Evolutionary conservation across 1,140 invertebrate species (phyloP).

Genomic region (Pemphigus obesinymphae): DNA sequence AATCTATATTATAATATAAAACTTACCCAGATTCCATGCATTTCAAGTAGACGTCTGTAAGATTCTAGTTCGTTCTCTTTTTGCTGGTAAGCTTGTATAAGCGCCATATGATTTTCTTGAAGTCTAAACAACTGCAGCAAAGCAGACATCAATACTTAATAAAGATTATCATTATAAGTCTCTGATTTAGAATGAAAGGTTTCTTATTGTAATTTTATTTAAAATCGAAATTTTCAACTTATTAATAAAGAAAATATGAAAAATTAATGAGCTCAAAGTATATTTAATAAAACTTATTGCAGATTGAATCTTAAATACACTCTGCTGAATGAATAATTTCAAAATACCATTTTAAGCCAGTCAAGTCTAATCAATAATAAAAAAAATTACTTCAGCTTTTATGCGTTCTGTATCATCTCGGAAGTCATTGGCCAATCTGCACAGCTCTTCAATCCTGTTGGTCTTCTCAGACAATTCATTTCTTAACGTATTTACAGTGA

Average conservation of each 20-base stretch:
- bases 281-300: too few relatives aligned
- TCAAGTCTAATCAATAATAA: not conserved
- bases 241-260: too few relatives aligned
- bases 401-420: not conserved
- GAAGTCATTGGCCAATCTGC: slow-evolving; percentile 14
- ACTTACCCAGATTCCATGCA: slow-evolving; percentile 37
- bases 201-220: too few relatives aligned
- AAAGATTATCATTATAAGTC: not conserved
- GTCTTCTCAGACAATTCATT: slow-evolving; percentile 24
- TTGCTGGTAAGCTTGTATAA: slow-evolving; percentile 17
- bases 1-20: too few relatives aligned
- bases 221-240: too few relatives aligned
- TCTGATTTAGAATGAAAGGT: too few relatives aligned
- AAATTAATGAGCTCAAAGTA: too few relatives aligned
- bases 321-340: too few relatives aligned
- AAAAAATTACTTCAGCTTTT: slow-evolving; percentile 19
- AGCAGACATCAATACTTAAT: not conserved
- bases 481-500: not conserved
- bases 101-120: slow-evolving; percentile 9
- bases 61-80: slow-evolving; percentile 32
- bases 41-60: slow-evolving; percentile 14
- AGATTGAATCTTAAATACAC: too few relatives aligned
- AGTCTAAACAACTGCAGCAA: slow-evolving; percentile 2
- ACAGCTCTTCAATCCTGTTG: slow-evolving; percentile 5
- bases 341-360: too few relatives aligned